Conservation (phyloP, 2,888 invertebrate genomes). For the Pachymerium ferrugineum region DNA sequence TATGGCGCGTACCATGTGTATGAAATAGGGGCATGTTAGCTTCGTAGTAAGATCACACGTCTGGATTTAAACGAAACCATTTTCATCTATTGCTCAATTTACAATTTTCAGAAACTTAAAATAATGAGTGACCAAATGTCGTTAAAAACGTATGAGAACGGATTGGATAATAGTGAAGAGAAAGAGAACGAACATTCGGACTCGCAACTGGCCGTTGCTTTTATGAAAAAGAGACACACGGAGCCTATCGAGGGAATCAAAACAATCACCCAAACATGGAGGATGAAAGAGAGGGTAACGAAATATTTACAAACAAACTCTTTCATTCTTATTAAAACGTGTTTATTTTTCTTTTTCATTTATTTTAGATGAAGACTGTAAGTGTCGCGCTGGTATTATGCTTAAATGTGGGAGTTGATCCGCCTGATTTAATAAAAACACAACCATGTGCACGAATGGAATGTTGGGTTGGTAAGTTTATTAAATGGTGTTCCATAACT, state of each 20-base stretch:
- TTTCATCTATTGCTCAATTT: neutral
- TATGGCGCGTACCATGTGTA: neutral
- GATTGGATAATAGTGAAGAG: conserved; percentile 25
- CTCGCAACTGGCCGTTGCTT: conserved; percentile 56
- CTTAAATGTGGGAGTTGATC: conserved; percentile 98
- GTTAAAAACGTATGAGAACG: conserved; percentile 15
- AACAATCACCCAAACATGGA: conserved; percentile 47
- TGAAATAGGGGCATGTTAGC: neutral
- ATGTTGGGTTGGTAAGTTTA: conserved; percentile 89
- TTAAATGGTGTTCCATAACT: too few relatives aligned
- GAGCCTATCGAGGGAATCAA: conserved; percentile 64
- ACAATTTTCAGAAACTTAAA: neutral
- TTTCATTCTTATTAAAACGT: too few relatives aligned
- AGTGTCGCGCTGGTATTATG: conserved; percentile 96
- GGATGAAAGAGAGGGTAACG: conserved; percentile 32
- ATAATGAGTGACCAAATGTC: neutral
- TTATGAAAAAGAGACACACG: conserved; percentile 66
- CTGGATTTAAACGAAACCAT: neutral
- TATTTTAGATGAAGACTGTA: conserved; percentile 90
- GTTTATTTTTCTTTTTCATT: neutral
- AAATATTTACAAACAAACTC: too few relatives aligned
- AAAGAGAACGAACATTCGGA: conserved; percentile 20
- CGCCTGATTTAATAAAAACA: conserved; percentile 95
- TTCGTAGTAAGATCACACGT: neutral
- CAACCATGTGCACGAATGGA: conserved; percentile 92